These are phyloP conservation scores for Sternarchorhynchus goeldii DNA, from an alignment of 2,797 vertebrate genomes.

Conservation along the genomic window DNA sequence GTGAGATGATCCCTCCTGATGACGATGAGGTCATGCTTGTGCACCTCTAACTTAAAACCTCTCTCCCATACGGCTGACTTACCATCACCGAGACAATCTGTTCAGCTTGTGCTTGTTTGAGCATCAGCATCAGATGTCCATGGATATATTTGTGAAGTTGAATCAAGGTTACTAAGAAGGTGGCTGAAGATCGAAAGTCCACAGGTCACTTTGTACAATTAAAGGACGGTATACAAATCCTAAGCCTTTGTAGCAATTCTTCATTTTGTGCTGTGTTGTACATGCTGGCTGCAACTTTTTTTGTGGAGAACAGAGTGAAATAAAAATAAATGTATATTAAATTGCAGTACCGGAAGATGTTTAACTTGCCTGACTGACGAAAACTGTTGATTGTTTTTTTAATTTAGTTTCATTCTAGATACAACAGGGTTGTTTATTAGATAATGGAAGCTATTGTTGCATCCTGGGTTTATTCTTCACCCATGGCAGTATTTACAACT, in stretches of 20 bases:
- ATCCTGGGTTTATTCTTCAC: neutral
- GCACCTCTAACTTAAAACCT: constrained; percentile 53
- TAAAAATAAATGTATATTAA: no score
- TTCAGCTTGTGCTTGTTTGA: constrained; percentile 21
- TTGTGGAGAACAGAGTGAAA: no score
- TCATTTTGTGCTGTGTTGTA: neutral
- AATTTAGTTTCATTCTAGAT: no score
- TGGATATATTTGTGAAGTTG: neutral
- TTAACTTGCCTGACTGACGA: no score
- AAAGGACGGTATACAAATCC: neutral
- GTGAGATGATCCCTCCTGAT: constrained; percentile 56
- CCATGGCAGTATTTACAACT: neutral
- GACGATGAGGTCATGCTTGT: constrained; percentile 70
- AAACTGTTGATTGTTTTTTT: no score
- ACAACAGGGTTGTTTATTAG: neutral
- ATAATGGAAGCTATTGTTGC: neutral
- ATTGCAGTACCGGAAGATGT: no score
- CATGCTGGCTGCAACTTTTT: no score
- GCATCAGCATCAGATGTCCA: neutral
- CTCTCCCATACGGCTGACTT: constrained; percentile 43
- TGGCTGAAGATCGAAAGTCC: neutral
- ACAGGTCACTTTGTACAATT: neutral
- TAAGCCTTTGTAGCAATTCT: neutral
- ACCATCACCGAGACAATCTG: constrained; percentile 38
- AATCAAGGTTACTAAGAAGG: neutral